Base-by-base conservation (phyloP, 2,888 invertebrate genomes). In the Caenorhabditis doughertyi region DNA sequence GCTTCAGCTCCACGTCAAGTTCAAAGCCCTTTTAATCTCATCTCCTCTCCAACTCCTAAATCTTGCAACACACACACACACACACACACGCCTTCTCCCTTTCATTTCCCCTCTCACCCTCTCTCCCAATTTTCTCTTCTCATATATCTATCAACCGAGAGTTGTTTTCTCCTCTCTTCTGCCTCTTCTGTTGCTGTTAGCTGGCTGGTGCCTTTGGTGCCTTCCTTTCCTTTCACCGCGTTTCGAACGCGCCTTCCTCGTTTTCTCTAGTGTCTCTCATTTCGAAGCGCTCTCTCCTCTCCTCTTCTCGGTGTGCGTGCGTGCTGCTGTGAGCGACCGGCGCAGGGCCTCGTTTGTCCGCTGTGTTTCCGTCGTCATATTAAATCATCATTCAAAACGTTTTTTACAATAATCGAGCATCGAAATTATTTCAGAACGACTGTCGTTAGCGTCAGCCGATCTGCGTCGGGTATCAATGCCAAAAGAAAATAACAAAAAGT, bases 401-500 rank as follows among this genome's bases (percentile, higher is more conserved):
- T 42, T 13, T 13, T 42, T 42, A 32, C 32, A 32, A 32, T 7
- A 35, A 25, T 51, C n/a, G n/a, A n/a, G n/a, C n/a, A n/a, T n/a
- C n/a, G n/a, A n/a, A n/a, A n/a, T 39, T 53, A 23, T 74, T 65
- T 3, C 49, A 71, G 64, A 71, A 13, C 39, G 71, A 42, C 79
- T 64, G 56, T 58, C 44, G 13, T 27, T 8, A 67, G 67, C 47
- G 56, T 32, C 62, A 79, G 64, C 51, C 62, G 39, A 55, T 79
- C 29, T 49, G 16, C 18, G 18, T 32, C n/a, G 70, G 73, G 73
- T 67, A n/a, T 73, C 67, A 73, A 81, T 81, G 80, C 80, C 80
- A 74, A 68, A 81, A 27, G 80, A n/a, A n/a, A n/a, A n/a, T n/a
- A n/a, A 81, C 53, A 73, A 80, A 32, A 62, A 81, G 56, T 18